A percentile compares a stretch with the other conserved stretches of the same genome.
These are phyloP conservation scores for Calameuta idolon DNA, from an alignment of 2,888 invertebrate species.

Conservation along the genomic window DNA sequence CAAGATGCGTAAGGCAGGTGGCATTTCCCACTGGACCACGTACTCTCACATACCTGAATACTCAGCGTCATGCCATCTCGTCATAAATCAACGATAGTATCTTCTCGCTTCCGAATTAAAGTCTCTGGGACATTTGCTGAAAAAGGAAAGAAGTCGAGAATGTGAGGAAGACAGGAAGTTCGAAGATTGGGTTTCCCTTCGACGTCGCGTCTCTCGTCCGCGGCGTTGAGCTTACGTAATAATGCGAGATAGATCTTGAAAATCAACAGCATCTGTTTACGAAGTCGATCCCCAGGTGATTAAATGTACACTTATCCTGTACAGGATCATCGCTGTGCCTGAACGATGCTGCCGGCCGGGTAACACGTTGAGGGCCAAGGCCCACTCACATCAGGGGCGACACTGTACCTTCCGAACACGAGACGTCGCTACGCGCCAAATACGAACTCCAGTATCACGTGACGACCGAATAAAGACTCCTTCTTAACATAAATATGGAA, in stretches of 20 bases:
- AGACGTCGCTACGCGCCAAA: not conserved
- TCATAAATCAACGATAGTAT: constrained; percentile 3
- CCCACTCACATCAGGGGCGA: not conserved
- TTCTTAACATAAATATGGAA: not conserved
- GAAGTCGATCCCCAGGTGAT: not conserved
- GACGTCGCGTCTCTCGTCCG: not conserved
- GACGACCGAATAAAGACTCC: not conserved
- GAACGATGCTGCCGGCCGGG: not conserved
- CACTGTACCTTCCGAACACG: not conserved
- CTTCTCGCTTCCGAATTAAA: constrained; percentile 9
- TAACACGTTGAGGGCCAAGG: not conserved
- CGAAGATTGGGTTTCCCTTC: not conserved
- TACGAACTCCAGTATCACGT: not conserved
- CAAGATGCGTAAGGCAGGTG: not conserved
- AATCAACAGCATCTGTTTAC: not conserved
- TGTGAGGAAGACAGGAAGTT: not conserved
- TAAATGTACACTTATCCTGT: not conserved
- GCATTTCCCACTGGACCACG: not conserved
- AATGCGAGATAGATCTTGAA: not conserved
- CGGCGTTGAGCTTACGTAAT: not conserved
- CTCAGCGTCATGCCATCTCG: not conserved
- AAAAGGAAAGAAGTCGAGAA: not conserved
- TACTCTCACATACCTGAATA: not conserved
- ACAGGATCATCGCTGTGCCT: not conserved
- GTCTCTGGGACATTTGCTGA: not conserved